These are phyloP conservation scores for Drosophila mojavensis DNA, from an alignment of 1,140 invertebrate species.

Conservation along the genomic window DNA sequence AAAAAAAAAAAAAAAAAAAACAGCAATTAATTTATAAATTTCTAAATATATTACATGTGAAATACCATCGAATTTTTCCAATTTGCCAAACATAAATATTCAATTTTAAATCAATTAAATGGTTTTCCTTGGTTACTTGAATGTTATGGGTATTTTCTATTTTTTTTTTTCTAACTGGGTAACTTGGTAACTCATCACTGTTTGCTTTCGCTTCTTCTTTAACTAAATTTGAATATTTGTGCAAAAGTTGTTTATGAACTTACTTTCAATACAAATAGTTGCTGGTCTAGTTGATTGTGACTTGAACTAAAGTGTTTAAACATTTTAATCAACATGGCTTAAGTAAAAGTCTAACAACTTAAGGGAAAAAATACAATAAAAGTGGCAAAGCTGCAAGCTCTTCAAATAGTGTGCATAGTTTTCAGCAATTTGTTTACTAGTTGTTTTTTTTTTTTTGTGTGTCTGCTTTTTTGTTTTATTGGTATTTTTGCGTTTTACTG, in stretches of 20 bases:
- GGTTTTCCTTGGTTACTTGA: no score
- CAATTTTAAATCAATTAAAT: no score
- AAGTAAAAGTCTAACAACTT: constrained; percentile 8
- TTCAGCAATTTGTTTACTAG: constrained; percentile 65
- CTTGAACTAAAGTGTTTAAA: constrained; percentile 8
- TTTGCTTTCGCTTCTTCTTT: not conserved
- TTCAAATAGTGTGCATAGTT: constrained; percentile 47
- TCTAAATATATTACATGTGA: no score
- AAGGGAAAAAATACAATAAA: constrained; percentile 1
- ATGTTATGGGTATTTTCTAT: no score
- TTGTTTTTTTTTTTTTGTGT: constrained; percentile 7
- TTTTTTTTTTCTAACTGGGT: no score
- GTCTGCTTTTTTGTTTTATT: not conserved
- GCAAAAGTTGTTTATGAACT: not conserved
- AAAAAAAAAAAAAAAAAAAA: no score
- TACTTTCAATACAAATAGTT: not conserved
- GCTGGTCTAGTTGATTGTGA: not conserved
- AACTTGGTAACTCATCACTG: no score
- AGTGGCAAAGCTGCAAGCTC: constrained; percentile 19
- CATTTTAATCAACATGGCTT: constrained; percentile 12
- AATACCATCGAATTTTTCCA: no score
- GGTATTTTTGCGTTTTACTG: constrained; percentile 27
- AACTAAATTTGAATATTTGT: constrained; percentile 20
- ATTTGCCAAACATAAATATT: no score
- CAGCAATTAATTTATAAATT: no score